A percentile compares a stretch with the other conserved stretches of the same genome.
Evolutionary conservation across 1,140 invertebrate genomes (phyloP).

Genomic region (Harlomillsia oculata): DNA sequence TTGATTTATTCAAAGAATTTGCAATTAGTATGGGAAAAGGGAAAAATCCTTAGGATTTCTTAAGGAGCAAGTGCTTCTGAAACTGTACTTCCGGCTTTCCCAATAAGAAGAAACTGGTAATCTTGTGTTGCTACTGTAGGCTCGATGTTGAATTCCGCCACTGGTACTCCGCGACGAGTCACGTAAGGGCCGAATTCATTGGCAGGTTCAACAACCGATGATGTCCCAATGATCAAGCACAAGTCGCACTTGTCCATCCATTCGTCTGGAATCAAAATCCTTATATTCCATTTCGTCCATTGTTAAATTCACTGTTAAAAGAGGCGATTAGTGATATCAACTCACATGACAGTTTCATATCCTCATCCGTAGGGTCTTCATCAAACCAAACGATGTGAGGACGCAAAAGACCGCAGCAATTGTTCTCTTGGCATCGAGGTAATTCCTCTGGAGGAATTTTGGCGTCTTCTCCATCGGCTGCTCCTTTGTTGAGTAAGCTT

Average conservation of each 20-base stretch:
- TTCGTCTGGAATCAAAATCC: too few relatives aligned
- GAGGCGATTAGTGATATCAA: constrained; percentile 15
- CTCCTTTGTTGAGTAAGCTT: constrained; percentile 50
- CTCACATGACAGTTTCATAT: constrained; percentile 55
- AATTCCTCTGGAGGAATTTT: constrained; percentile 55
- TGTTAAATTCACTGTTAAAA: background rate
- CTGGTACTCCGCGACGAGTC: constrained; percentile 65
- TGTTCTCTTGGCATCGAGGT: constrained; percentile 53
- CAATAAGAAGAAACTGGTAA: constrained; percentile 50
- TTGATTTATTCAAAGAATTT: too few relatives aligned
- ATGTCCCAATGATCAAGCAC: constrained; percentile 77
- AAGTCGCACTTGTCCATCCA: constrained; percentile 64
- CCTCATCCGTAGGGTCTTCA: constrained; percentile 58
- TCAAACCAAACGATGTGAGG: constrained; percentile 88
- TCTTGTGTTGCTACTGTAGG: constrained; percentile 57
- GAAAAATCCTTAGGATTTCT: too few relatives aligned
- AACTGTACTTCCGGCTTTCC: background rate
- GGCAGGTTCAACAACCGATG: constrained; percentile 84
- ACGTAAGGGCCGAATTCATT: constrained; percentile 77
- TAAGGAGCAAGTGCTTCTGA: too few relatives aligned
- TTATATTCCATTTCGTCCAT: too few relatives aligned
- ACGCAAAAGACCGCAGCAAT: constrained; percentile 61
- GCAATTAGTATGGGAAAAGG: too few relatives aligned
- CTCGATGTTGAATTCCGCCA: constrained; percentile 84
- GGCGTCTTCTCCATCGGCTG: constrained; percentile 45